Evolutionary conservation across 2,113 vertebrate genomes (phyloP).

Genomic region (Microcebus jonahi): DNA sequence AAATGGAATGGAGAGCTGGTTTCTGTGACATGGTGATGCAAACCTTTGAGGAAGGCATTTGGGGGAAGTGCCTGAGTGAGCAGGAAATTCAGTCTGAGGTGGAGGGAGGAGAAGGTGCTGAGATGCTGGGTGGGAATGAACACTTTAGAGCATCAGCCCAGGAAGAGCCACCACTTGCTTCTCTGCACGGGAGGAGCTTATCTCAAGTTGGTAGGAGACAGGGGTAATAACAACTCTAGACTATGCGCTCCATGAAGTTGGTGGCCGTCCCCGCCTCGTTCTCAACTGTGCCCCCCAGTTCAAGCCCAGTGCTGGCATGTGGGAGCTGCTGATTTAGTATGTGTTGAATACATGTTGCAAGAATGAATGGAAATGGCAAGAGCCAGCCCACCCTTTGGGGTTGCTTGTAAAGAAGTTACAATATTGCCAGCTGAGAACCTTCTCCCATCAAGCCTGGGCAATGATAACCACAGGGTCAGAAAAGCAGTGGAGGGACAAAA

Average conservation of each 20-base stretch:
- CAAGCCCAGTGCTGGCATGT: neutral
- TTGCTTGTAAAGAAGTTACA: neutral
- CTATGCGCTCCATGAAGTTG: neutral
- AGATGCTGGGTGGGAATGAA: neutral
- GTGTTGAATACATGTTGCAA: neutral
- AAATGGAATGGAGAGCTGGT: neutral
- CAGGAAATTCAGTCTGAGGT: neutral
- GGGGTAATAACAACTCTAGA: neutral
- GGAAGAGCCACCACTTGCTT: neutral
- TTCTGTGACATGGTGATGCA: neutral
- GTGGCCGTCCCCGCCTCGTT: neutral
- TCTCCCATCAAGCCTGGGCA: neutral
- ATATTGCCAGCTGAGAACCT: neutral
- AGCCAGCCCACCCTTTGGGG: neutral
- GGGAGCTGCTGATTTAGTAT: neutral
- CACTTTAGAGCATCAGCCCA: neutral
- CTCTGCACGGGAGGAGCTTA: neutral
- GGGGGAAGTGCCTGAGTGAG: neutral
- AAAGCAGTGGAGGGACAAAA: neutral
- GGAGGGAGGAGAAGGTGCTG: neutral
- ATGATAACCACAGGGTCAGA: neutral
- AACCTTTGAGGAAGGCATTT: neutral
- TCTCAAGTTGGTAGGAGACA: neutral
- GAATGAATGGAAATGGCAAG: neutral
- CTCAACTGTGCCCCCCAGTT: neutral